Base-by-base conservation (phyloP, 2,113 vertebrate species). In the Cervus canadensis region DNA sequence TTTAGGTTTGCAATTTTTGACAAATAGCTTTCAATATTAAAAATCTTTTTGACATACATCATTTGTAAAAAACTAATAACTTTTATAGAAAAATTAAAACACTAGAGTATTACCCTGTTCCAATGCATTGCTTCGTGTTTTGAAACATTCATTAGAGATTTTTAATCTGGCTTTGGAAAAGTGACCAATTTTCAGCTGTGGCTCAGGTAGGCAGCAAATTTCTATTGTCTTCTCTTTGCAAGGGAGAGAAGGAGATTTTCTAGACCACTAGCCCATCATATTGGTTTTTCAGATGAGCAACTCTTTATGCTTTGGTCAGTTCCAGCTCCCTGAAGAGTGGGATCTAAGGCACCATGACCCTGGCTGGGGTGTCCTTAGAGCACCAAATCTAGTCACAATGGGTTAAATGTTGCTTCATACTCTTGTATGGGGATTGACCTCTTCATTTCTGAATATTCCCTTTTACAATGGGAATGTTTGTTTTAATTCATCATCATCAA, bases 71-170 rank as follows among this genome's bases (percentile, higher is more conserved):
- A 78, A 71, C 6, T 67, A 12, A 11, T 26, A 48, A 40, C 19
- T 94, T 60, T 52, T 8, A 92, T 1, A 67, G 5, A 30, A 64
- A n/a, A 96, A 36, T 94, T 82, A 54, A 96, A 91, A 67, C 52
- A 8, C 11, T 85, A 16, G 0, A 5, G 26, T 21, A 28, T 91
- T 82, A 56, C 0, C 5, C 40, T 81, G 57, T 56, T 93, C 84
- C 6, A 89, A 8, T 48, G 79, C 50, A 87, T 6, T 16, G 60
- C 36, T 83, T 48, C 74, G 9, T 21, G 33, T 76, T 50, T 56
- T 54, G 43, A 95, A 82, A 45, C 10, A 48, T n/a, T 62, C 14
- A 64, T 54, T 78, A 45, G 17, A 54, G 6, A 14, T 50, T 59
- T 28, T 59, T 25, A 26, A 60, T 67, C 30, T 91, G 36, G 40